Percentiles rank a stretch among this genome's conserved stretches.
Evolutionary conservation across 1,140 invertebrate genomes (phyloP).

Genomic region (Drosophila navojoa): DNA sequence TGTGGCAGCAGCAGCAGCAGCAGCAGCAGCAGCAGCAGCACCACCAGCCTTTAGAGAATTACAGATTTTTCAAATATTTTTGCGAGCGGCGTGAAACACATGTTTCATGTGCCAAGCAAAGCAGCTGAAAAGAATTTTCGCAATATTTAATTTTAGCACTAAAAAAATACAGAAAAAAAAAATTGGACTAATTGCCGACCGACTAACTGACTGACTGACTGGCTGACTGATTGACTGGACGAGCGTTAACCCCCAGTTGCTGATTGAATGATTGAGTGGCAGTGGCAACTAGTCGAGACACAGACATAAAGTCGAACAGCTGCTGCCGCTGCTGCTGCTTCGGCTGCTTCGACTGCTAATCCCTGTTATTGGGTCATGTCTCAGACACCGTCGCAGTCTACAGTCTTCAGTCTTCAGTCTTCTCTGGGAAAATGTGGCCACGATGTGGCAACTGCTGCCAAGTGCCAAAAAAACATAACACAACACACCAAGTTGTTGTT

Average conservation of each 20-base stretch:
- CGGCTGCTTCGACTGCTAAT: conserved; percentile 61
- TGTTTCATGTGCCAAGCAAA: conserved; percentile 58
- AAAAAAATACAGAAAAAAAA: conserved; percentile 36
- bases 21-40: conserved; percentile 11
- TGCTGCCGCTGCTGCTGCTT: conserved; percentile 26
- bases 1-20: conserved; percentile 13
- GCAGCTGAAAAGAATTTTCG: conserved; percentile 75
- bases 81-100: conserved; percentile 49
- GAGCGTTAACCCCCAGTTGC: conserved; percentile 37
- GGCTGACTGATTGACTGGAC: conserved; percentile 70
- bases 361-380: conserved; percentile 78
- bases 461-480: conserved; percentile 74
- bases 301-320: conserved; percentile 30
- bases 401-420: conserved; percentile 7
- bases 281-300: conserved; percentile 55
- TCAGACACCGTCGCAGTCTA: conserved; percentile 26
- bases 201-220: conserved; percentile 51
- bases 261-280: conserved; percentile 80
- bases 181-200: conserved; percentile 80
- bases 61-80: conserved; percentile 79
- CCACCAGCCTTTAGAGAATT: conserved; percentile 51
- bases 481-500: conserved; percentile 44
- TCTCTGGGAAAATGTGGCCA: conserved; percentile 80
- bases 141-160: conserved; percentile 79
- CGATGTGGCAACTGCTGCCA: conserved; percentile 75